Conservation (phyloP, 1,140 invertebrate species). For the Hormaphis cornu region DNA sequence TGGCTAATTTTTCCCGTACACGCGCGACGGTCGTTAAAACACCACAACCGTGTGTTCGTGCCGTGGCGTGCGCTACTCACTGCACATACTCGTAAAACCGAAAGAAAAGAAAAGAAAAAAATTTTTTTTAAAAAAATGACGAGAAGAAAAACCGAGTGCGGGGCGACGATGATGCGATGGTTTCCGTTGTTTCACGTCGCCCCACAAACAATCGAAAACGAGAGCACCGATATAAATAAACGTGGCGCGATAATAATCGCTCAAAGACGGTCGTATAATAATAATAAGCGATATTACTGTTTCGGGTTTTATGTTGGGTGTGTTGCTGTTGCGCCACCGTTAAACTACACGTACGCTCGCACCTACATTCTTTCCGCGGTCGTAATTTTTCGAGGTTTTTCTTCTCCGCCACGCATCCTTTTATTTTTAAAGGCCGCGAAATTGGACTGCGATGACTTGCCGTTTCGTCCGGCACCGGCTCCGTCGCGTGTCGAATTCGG, state of each 20-base stretch:
- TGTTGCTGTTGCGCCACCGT: too few species aligned
- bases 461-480: background rate
- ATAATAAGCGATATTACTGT: too few species aligned
- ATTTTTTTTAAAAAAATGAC: background rate
- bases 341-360: background rate
- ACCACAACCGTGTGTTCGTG: background rate
- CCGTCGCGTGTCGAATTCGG: constrained; percentile 9
- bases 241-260: too few species aligned
- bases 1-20: background rate
- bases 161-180: constrained; percentile 5
- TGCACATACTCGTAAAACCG: background rate
- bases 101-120: background rate
- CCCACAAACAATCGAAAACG: background rate
- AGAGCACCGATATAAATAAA: background rate
- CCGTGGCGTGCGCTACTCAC: background rate
- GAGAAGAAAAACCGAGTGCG: background rate
- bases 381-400: background rate
- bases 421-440: constrained; percentile 22
- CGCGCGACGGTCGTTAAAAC: background rate
- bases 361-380: background rate
- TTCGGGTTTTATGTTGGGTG: too few species aligned
- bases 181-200: constrained; percentile 14
- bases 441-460: constrained; percentile 2
- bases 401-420: background rate
- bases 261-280: background rate